Base-by-base conservation (phyloP, 92 coral and sea anemone genomes). In the Zoanthus sansibaricus region DNA sequence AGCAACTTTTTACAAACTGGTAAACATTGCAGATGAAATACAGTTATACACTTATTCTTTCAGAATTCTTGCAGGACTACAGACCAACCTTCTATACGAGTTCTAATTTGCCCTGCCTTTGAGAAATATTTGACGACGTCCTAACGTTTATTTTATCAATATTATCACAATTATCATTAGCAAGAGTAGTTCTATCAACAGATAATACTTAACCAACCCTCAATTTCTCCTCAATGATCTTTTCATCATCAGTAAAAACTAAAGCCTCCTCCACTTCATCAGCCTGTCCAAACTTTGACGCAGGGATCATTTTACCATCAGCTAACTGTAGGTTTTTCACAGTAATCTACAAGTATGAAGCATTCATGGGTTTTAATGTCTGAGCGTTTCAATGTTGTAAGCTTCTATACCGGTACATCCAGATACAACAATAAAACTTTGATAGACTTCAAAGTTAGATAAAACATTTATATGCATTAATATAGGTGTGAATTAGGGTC, bases 251-350 rank as follows among this genome's bases (percentile, higher is more conserved):
- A 56, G 94, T 95, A 9, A 97, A 95, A 20, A 95, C 99, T 71
- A 97, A 87, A 8, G 92, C 98, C 74, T 91, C 98, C 17, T 86
- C 87, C 16, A 91, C 95, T 68, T 95, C 98, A 30, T 94, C 97
- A 1, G 90, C 90, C 45, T 95, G 92, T n/a, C 99, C 99, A 89
- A 86, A 97, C 91, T 94, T 93, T 55, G 99, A 87, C 48, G 99
- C 99, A 7, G 95, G 95, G 67, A 97, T 94, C 99, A 97, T 97
- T 66, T 95, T 91, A 7, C 99, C 99, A 89, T 91, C 95, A 37
- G 92, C 96, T 37, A 95, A 83, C 79, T 96, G 98, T 15, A 97
- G 89, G 17, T 96, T 93, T 79, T 95, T 97, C 10, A 97, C 99
- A 44, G 99, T 93, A 44, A 97, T 80, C 99, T 97, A 87, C 13